phyloP scores from a whole-genome alignment of 2,888 invertebrate genomes.

The Parascotia fuliginaria region DNA sequence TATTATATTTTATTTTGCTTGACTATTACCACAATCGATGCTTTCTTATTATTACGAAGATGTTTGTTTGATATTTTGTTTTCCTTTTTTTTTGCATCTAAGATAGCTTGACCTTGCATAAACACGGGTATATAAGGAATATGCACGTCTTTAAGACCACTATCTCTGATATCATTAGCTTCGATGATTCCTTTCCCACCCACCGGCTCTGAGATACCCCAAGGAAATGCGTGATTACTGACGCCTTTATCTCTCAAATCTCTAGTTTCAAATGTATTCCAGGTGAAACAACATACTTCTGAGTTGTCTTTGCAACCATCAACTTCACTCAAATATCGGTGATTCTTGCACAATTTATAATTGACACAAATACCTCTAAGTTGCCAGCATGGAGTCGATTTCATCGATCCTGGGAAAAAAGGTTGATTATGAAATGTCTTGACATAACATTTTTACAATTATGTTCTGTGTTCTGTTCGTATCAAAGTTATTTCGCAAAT shows the following conservation, averaged over 20 bases:
- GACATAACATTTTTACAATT: conserved; percentile 9
- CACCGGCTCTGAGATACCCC: conserved; percentile 46
- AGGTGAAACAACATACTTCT: conserved; percentile 74
- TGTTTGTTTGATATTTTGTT: conserved; percentile 5
- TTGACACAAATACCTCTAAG: conserved; percentile 71
- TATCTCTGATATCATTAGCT: conserved; percentile 8
- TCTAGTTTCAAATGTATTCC: conserved; percentile 63
- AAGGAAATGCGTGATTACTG: conserved; percentile 55
- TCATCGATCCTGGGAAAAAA: conserved; percentile 62
- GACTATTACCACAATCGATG: conserved; percentile 30
- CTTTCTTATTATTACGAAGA: conserved; percentile 7
- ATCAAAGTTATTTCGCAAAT: conserved; percentile 2
- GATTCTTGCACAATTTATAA: conserved; percentile 61
- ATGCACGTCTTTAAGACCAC: background rate
- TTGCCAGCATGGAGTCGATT: conserved; percentile 69
- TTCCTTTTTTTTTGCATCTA: conserved; percentile 2
- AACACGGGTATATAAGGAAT: background rate
- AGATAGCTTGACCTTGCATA: background rate
- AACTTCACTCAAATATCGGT: conserved; percentile 58
- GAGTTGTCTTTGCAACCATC: conserved; percentile 66
- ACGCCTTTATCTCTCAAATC: conserved; percentile 62
- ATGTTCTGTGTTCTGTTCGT: conserved; percentile 3
- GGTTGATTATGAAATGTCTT: conserved; percentile 13
- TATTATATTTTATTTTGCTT: conserved; percentile 15
- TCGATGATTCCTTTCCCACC: conserved; percentile 65